Evolutionary conservation across 2,797 vertebrate genomes (phyloP), one percentile per base, ranked within the genome.

Genomic region (Anisognathus igniventris): DNA sequence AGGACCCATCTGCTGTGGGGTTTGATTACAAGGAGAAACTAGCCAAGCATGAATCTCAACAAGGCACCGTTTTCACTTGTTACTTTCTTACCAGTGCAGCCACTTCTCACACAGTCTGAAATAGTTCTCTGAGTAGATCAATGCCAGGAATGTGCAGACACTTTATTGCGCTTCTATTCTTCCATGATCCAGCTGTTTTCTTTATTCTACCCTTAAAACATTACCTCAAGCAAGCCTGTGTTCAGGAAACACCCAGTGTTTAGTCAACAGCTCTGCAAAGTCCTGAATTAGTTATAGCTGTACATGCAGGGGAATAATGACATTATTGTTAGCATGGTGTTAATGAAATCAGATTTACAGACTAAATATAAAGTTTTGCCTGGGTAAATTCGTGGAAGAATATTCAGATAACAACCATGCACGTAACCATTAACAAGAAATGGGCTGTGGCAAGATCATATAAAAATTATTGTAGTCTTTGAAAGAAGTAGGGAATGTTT

Each of bases 11-110:
- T 97, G 98, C 99, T 72, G 97, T 99, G 98, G 98, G 98, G 93
- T 99, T 98, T 98, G 98, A 99, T 97, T 98, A 99, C 98, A 99
- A 98, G 98, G 99, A 99, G 98, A 98, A 95, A 96, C 98, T 98
- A 98, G 98, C 98, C 97, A 98, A 98, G 96, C 98, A 98, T 94
- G 97, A 98, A 97, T 98, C 98, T 88, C 98, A 98, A 97, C 97
- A 98, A 98, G 98, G 98, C 98, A 98, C 89, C 65, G 97, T 97
- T 65, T 88, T 81, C 81, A 50, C 53, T 95, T 95, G 76, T 93
- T 90, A 79, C 81, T 94, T 39, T 79, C 92, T 73, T 82, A 57
- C 48, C 76, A 91, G 93, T 70, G 95, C 96, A 91, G 85, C 95
- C 84, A 90, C 96, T 96, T 93, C 84, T 92, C 90, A 80, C 96